A percentile compares a stretch with the other conserved stretches of the same genome.
These are phyloP conservation scores for Bugulina stolonifera DNA, from an alignment of 2,888 invertebrate species.

Conservation along the genomic window DNA sequence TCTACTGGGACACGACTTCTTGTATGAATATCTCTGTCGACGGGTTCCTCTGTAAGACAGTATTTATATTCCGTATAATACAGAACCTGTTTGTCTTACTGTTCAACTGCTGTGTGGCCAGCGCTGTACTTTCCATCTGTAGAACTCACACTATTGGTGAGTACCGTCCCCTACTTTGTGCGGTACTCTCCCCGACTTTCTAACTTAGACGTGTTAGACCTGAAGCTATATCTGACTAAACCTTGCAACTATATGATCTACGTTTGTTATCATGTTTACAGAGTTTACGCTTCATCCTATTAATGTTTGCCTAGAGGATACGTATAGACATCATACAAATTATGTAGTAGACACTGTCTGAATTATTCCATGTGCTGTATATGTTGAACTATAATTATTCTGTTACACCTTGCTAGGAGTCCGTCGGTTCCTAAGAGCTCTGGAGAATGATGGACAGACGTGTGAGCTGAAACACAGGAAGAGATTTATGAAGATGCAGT, in stretches of 20 bases:
- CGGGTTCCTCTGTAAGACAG: conserved; percentile 41
- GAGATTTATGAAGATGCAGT: conserved; percentile 15
- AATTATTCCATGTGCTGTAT: neutral
- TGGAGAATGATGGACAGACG: conserved; percentile 44
- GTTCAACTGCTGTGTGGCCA: conserved; percentile 53
- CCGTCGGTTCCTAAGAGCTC: conserved; percentile 46
- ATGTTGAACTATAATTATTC: no score
- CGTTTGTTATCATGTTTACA: no score
- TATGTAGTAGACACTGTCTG: neutral
- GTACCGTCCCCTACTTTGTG: no score
- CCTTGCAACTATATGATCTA: no score
- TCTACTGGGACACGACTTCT: neutral
- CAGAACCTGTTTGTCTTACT: conserved; percentile 48
- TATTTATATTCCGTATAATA: conserved; percentile 41
- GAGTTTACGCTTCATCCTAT: no score
- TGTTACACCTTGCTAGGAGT: conserved; percentile 37
- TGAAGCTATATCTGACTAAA: no score
- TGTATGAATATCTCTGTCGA: conserved; percentile 34
- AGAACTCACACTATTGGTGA: conserved; percentile 54
- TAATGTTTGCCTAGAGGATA: no score
- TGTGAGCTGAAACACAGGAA: conserved; percentile 34
- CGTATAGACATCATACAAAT: no score
- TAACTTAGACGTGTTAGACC: no score
- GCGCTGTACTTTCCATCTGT: conserved; percentile 53
- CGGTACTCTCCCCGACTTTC: no score